phyloP scores from a whole-genome alignment of 2,888 invertebrate species.

The Xanthia icteritia region DNA sequence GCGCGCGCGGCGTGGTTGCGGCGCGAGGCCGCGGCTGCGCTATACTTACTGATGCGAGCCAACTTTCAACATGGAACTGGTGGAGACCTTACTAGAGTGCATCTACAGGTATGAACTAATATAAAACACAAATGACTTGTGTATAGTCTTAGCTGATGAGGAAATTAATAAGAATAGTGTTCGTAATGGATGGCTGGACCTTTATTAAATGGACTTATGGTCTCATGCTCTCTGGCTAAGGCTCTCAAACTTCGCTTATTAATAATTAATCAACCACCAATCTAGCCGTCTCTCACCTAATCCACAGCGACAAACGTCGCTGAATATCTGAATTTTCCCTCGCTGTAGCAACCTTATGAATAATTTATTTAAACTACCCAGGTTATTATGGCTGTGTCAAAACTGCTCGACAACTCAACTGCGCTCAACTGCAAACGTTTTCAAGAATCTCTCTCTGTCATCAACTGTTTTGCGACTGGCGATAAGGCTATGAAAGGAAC shows the following conservation, averaged over 20 bases:
- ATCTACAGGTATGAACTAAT: constrained; percentile 92
- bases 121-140: background rate
- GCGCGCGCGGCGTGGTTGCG: constrained; percentile 95
- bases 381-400: constrained; percentile 98
- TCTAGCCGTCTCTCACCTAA: background rate
- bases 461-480: constrained; percentile 97
- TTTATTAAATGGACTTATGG: background rate
- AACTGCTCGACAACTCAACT: constrained; percentile 97
- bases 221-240: background rate
- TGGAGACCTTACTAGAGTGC: constrained; percentile 96
- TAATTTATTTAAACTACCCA: constrained; percentile 72
- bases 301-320: constrained; percentile 1
- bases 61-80: constrained; percentile 97
- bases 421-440: constrained; percentile 98
- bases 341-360: background rate
- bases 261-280: background rate
- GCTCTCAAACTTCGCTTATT: background rate
- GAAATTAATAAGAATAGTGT: background rate
- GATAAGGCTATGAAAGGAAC: constrained; percentile 98
- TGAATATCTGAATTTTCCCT: background rate
- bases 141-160: background rate
- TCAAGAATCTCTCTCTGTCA: constrained; percentile 97
- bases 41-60: constrained; percentile 97
- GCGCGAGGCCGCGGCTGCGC: constrained; percentile 97
- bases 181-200: background rate